phyloP scores from a whole-genome alignment of 2,797 vertebrate species.

The Anniella stebbinsi region DNA sequence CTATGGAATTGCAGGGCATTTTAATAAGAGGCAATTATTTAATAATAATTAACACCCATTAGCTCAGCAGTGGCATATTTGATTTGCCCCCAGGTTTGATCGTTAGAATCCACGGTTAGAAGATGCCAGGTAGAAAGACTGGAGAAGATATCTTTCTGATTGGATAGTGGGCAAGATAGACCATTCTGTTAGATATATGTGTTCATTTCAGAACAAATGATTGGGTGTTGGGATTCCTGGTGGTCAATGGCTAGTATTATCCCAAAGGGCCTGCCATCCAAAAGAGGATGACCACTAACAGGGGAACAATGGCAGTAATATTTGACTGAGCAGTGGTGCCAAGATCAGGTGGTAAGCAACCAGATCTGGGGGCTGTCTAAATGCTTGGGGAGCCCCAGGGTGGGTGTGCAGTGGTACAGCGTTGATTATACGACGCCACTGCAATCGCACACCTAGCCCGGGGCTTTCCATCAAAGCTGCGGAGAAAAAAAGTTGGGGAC shows the following conservation, averaged over 20 bases:
- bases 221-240: not conserved
- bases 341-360: not conserved
- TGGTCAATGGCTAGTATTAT: not conserved
- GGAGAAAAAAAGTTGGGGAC: too few relatives aligned
- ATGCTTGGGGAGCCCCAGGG: too few relatives aligned
- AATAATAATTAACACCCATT: conserved; percentile 13
- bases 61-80: not conserved
- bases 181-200: not conserved
- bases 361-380: too few relatives aligned
- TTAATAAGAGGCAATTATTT: conserved; percentile 1
- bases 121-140: not conserved
- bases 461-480: too few relatives aligned
- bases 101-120: not conserved
- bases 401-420: too few relatives aligned
- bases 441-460: too few relatives aligned
- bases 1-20: not conserved
- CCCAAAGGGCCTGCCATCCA: not conserved
- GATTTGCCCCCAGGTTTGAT: not conserved
- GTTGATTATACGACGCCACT: too few relatives aligned
- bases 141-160: not conserved
- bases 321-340: not conserved
- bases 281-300: not conserved
- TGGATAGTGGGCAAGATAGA: not conserved
- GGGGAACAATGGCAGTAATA: not conserved
- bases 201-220: not conserved